Evolutionary conservation across 2,888 invertebrate species (phyloP), one percentile per base, ranked within the genome.

Genomic region (Agrotis exclamationis): DNA sequence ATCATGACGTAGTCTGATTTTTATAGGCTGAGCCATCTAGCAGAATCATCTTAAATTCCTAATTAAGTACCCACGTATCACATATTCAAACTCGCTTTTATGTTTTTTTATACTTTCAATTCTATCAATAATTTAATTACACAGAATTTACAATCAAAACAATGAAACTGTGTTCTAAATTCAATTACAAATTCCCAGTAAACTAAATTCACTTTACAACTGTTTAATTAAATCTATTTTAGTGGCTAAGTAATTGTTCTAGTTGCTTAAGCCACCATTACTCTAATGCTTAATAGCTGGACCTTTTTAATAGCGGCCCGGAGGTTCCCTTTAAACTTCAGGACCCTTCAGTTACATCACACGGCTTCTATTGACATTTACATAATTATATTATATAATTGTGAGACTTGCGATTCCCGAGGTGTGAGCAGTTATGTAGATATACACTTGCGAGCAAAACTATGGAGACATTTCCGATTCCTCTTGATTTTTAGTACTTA

Each of bases 161-260:
- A 24, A 28, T 2, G 7, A 16, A 64, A 56, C n/a, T 33, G 9
- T 39, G 13, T 22, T 44, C 24, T 56, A 11, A 56, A 51, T 67
- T 69, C 28, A 56, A 39, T 18, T 24, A n/a, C 57, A 56, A 80
- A 76, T 63, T 20, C 56, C 33, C 18, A 62, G 51, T 53, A 20
- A 65, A 70, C 24, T 76, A 70, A 80, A 76, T 69, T 80, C 63
- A 66, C 54, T 59, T 51, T 51, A 50, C 48, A 13, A 47, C 20
- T 22, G 51, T 73, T 62, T 76, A 74, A 76, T 73, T 78, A 75
- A 82, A 82, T 84, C 70, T 75, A 82, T 84, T 84, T 84, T 74
- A 80, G 80, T 71, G 78, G 80, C 73, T 82, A 78, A 84, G 78
- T 84, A 84, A 84, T 80, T 74, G 80, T 84, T 72, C 71, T 67